Base-by-base conservation (phyloP, 2,113 vertebrate species). In the Xenopus laevis region DNA sequence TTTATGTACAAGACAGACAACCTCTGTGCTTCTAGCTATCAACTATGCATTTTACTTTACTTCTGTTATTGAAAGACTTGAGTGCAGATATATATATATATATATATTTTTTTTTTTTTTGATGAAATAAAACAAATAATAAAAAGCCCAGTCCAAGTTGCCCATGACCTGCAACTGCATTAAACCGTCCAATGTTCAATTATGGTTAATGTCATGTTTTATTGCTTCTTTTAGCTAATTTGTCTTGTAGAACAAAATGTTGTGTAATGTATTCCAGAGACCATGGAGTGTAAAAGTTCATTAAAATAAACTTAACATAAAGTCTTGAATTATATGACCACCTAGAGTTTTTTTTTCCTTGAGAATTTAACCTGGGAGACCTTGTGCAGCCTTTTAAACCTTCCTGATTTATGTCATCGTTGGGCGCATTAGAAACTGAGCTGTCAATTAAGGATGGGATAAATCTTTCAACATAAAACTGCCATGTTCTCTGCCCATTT, bases 211-310 rank as follows among this genome's bases (percentile, higher is more conserved):
- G 78, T 84, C 78, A 84, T 76, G 79, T 74, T 77, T 86, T 89
- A 87, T 83, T 85, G 78, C 82, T 85, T 86, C n/a, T 61, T 90
- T 89, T 85, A 83, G 77, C 78, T 86, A 82, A 84, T 86, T 89
- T 87, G 79, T 74, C 78, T 80, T 81, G 76, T 79, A 80, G 73
- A 18, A 84, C 71, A 45, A 79, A 82, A 82, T 67, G 57, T 83
- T 88, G 88, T 85, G 80, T 78, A 86, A 80, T 79, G 65, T 74
- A 82, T 86, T 88, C 81, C 82, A 86, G 74, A 80, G 71, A 66
- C 62, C 62, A 83, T 79, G 18, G 63, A 79, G 64, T 83, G 79
- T 84, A 87, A 77, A 83, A 84, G 65, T 81, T 88, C 7, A 82
- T 86, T 87, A 85, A 81, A 79, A 74, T 82, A 47, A 71, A 79